Evolutionary conservation across 2,113 vertebrate genomes (phyloP).

Genomic region (Pollachius pollachius): DNA sequence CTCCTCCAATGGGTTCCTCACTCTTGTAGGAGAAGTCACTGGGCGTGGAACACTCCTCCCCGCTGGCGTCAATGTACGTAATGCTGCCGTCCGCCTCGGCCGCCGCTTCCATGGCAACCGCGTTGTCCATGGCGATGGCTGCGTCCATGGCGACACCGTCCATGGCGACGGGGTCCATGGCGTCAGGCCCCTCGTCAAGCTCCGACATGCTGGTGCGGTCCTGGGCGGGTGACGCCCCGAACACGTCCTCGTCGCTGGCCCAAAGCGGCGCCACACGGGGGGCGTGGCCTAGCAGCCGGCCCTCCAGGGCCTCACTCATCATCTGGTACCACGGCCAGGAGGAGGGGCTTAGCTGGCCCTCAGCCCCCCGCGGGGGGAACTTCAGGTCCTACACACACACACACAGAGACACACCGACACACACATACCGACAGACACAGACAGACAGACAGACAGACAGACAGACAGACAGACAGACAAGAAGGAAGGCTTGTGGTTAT

Average conservation of each 20-base stretch:
- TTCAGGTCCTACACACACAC: conserved; percentile 55
- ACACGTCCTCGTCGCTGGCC: conserved; percentile 61
- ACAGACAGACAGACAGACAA: no score
- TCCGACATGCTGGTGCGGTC: conserved; percentile 55
- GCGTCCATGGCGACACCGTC: no score
- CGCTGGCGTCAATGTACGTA: conserved; percentile 65
- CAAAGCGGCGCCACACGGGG: conserved; percentile 55
- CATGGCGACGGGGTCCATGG: no score
- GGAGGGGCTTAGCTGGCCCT: conserved; percentile 60
- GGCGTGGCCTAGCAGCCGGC: conserved; percentile 59
- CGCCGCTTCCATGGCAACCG: conserved; percentile 2
- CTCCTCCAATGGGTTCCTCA: conserved; percentile 16
- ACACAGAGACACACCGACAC: not conserved
- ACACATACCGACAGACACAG: no score
- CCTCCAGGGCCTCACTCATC: conserved; percentile 71
- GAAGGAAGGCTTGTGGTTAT: not conserved
- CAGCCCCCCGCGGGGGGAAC: conserved; percentile 67
- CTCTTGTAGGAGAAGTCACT: conserved; percentile 62
- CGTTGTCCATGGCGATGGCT: no score
- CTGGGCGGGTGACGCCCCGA: conserved; percentile 35
- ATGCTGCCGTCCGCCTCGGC: conserved; percentile 44
- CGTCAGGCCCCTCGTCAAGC: conserved; percentile 48
- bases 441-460: no score
- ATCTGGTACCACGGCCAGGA: conserved; percentile 78
- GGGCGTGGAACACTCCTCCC: conserved; percentile 60